These are phyloP conservation scores for Myotis daubentonii DNA, from an alignment of 2,797 vertebrate genomes.

Conservation along the genomic window DNA sequence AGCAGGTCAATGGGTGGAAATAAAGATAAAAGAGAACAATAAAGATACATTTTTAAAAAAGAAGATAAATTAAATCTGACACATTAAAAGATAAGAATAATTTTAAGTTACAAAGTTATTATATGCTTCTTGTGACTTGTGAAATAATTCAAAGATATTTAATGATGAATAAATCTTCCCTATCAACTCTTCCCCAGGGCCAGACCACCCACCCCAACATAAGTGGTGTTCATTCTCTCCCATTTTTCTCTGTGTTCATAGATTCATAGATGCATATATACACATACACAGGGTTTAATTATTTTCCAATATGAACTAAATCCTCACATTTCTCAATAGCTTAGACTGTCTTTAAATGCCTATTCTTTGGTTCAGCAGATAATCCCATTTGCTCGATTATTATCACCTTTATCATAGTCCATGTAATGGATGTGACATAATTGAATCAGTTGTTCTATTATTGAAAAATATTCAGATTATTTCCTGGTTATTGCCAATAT, in stretches of 20 bases:
- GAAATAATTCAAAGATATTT: background rate
- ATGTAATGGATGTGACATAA: background rate
- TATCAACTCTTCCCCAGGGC: background rate
- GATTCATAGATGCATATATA: background rate
- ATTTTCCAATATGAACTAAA: background rate
- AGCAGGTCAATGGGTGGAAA: background rate
- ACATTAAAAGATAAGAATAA: background rate
- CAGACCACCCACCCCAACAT: background rate
- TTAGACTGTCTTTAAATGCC: background rate
- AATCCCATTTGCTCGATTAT: background rate
- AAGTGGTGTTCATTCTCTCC: background rate
- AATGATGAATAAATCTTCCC: background rate
- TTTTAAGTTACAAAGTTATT: constrained; percentile 17
- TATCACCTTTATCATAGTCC: background rate
- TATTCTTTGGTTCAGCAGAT: background rate
- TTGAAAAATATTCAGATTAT: background rate
- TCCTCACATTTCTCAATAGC: background rate
- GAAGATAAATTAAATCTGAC: background rate
- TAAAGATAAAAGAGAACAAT: background rate
- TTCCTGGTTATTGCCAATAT: background rate
- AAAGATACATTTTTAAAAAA: background rate
- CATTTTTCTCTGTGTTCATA: background rate
- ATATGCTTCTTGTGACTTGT: background rate
- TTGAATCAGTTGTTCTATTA: background rate
- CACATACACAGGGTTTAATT: background rate